Conservation (phyloP, 2,888 invertebrate species). For the Agrotis puta region DNA sequence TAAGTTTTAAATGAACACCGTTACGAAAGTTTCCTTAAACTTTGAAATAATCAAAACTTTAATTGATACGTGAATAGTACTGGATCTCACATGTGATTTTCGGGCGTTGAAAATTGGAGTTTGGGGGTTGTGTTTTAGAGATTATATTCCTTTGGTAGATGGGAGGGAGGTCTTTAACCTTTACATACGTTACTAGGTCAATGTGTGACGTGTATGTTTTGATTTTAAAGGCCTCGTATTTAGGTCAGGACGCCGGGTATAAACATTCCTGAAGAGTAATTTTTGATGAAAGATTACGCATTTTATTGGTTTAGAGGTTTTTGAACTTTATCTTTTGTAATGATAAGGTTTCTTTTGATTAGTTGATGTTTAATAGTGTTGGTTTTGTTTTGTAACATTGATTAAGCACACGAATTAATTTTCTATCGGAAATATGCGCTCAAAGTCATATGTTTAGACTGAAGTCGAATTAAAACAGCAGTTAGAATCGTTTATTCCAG, state of each 20-base stretch:
- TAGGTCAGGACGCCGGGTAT: slow-evolving; percentile 72
- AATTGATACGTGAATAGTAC: slow-evolving; percentile 69
- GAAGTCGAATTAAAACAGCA: background rate
- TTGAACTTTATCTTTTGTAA: background rate
- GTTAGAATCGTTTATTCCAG: too few species aligned
- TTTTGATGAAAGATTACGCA: slow-evolving; percentile 30
- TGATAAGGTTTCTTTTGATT: background rate
- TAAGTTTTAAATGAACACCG: slow-evolving; percentile 61
- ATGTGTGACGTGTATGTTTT: slow-evolving; percentile 79
- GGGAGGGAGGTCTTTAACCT: slow-evolving; percentile 80
- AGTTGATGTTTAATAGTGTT: background rate
- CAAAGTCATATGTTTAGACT: background rate
- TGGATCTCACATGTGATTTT: slow-evolving; percentile 52
- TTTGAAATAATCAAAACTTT: slow-evolving; percentile 71
- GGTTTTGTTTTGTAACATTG: background rate
- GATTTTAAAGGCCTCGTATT: slow-evolving; percentile 74
- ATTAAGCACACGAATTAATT: background rate
- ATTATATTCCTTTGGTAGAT: slow-evolving; percentile 59
- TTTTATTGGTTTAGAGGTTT: slow-evolving; percentile 2
- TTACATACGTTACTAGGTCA: slow-evolving; percentile 82
- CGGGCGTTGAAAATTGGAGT: slow-evolving; percentile 53
- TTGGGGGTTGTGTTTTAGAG: slow-evolving; percentile 59
- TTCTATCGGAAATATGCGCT: too few species aligned
- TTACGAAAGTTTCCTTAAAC: slow-evolving; percentile 63
- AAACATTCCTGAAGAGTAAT: slow-evolving; percentile 41